Evolutionary conservation across 2,888 invertebrate genomes (phyloP).

Genomic region (Lacanobia oleracea): DNA sequence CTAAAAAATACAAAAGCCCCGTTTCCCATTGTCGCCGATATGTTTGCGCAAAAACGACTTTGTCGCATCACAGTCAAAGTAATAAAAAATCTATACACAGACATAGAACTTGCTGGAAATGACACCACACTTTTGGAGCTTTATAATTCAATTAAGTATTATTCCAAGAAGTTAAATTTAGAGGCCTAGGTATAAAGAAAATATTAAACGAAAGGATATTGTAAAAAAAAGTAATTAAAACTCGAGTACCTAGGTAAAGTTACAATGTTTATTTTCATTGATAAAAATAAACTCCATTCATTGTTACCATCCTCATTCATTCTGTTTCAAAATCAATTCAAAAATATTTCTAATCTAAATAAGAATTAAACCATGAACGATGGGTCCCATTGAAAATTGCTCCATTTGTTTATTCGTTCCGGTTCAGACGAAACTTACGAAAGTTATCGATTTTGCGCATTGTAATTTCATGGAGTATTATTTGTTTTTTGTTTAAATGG

Average conservation of each 20-base stretch:
- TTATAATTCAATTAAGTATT: neutral
- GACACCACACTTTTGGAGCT: constrained; percentile 14
- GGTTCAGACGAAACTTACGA: constrained; percentile 54
- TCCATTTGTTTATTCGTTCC: constrained; percentile 62
- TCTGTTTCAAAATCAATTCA: constrained; percentile 41
- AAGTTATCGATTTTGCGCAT: constrained; percentile 64
- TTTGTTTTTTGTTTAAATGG: constrained; percentile 52
- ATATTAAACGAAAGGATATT: neutral
- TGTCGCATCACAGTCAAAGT: constrained; percentile 90
- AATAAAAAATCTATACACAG: constrained; percentile 85
- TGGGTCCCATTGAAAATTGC: constrained; percentile 61
- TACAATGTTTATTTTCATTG: constrained; percentile 36
- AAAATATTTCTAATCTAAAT: constrained; percentile 53
- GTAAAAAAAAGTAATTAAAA: neutral
- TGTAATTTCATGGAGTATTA: constrained; percentile 64
- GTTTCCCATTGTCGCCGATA: constrained; percentile 89
- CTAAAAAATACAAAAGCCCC: constrained; percentile 89
- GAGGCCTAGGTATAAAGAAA: neutral
- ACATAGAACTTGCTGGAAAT: constrained; percentile 70
- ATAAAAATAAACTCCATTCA: constrained; percentile 49
- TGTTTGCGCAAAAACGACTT: constrained; percentile 91
- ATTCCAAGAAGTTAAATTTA: too few species aligned
- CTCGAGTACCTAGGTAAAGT: too few species aligned
- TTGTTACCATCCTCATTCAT: constrained; percentile 41
- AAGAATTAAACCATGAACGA: constrained; percentile 61